Percentiles rank a stretch among this genome's conserved stretches.
Conservation (phyloP, 2,888 invertebrate genomes). For the Lasioglossum marginatum region DNA sequence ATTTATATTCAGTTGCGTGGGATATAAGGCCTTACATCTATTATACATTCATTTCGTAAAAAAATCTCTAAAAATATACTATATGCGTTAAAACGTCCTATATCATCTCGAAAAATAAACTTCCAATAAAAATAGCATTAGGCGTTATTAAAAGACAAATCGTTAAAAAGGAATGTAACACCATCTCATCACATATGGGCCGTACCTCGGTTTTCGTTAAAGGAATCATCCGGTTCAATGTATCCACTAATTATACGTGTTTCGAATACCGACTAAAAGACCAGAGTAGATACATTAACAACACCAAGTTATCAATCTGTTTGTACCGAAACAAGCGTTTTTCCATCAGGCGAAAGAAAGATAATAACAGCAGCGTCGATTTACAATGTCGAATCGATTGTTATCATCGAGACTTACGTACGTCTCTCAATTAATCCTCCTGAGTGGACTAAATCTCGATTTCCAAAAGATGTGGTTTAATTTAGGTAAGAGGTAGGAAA, state of each 20-base stretch:
- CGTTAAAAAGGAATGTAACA: constrained; percentile 69
- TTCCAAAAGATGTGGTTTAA: constrained; percentile 57
- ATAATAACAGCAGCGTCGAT: constrained; percentile 19
- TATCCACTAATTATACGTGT: constrained; percentile 24
- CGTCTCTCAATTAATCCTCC: constrained; percentile 55
- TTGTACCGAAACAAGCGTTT: constrained; percentile 3
- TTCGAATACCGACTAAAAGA: constrained; percentile 11
- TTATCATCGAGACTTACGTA: constrained; percentile 22
- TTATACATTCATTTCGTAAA: constrained; percentile 73
- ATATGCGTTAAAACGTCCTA: constrained; percentile 77
- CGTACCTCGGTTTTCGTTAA: constrained; percentile 44
- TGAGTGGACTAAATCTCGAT: constrained; percentile 71
- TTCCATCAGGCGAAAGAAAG: constrained; percentile 18
- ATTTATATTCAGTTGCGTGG: constrained; percentile 36
- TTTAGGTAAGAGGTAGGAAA: constrained; percentile 64
- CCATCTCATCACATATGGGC: constrained; percentile 67
- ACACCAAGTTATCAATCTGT: constrained; percentile 16
- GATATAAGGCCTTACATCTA: constrained; percentile 66
- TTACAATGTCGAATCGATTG: constrained; percentile 39
- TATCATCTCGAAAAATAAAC: constrained; percentile 75
- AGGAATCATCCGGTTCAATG: constrained; percentile 31
- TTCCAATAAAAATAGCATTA: constrained; percentile 66
- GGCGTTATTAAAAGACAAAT: constrained; percentile 55
- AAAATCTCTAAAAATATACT: constrained; percentile 82
- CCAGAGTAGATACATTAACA: constrained; percentile 39